Conservation (phyloP, 2,113 vertebrate species). For the Indri indri region DNA sequence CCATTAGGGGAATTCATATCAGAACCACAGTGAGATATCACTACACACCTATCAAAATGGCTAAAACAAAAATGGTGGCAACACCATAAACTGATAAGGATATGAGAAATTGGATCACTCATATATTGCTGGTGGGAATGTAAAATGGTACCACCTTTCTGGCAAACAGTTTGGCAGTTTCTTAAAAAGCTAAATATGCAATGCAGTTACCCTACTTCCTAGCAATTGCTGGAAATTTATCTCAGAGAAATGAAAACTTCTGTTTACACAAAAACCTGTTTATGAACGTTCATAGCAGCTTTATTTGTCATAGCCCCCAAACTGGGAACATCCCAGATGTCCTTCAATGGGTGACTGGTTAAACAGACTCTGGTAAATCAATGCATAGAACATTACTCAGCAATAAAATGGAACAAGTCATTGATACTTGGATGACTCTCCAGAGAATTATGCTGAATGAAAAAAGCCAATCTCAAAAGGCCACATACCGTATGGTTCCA, state of each 20-base stretch:
- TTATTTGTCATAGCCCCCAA: background rate
- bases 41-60: background rate
- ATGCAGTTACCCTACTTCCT: background rate
- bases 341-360: background rate
- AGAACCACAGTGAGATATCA: background rate
- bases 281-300: background rate
- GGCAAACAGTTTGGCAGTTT: background rate
- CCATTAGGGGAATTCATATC: background rate
- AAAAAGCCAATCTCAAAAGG: background rate
- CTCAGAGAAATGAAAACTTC: background rate
- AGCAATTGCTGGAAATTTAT: background rate
- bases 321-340: background rate
- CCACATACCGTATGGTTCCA: background rate
- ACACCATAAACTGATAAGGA: background rate
- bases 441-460: background rate
- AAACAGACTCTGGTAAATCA: background rate
- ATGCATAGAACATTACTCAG: background rate
- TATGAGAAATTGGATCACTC: background rate
- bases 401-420: background rate
- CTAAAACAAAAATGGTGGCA: background rate
- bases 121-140: background rate
- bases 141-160: background rate
- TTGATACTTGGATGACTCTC: background rate
- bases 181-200: background rate
- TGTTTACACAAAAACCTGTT: background rate